Evolutionary conservation across 1,140 invertebrate genomes (phyloP), one percentile per base, ranked within the genome.

Genomic region (Micrasema minimum): DNA sequence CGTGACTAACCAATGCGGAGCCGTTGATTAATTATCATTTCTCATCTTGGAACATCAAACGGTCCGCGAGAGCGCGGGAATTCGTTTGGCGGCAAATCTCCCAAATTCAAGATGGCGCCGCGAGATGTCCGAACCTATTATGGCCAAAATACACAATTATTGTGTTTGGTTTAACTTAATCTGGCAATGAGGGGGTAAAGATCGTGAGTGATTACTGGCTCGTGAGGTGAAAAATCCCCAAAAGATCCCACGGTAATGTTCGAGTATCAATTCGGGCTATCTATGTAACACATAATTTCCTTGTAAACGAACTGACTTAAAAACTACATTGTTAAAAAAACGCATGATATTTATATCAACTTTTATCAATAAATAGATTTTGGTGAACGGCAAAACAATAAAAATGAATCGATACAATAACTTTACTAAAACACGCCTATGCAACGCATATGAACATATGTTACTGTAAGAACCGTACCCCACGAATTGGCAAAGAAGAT

Each of bases 131-230:
- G 16, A 61, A 43, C 16, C 16, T 41, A 61, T 43, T 43, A 61
- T 26, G 51, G 38, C 35, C n/a, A n/a, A 61, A 61, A 61, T 61
- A 61, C 57, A 61, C 57, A 43, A 61, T 61, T 61, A 61, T 61
- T 61, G 57, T 61, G 57, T 61, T 61, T 61, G 57, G 35, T 61
- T 61, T 61, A 41, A 61, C 16, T 61, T 61, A 61, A 61, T 61
- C 57, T 61, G 57, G 38, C 57, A 41, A 61, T 61, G 43, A 61
- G 37, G 37, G 57, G 57, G 57, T 61, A 61, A 61, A 35, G 57
- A 43, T 61, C 57, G 57, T 61, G 57, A 41, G 57, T 43, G 57
- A 61, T 61, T 61, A 61, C 57, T 38, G 16, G 18, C 38, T 61
- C 57, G 57, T 61, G 57, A 61, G 38, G 6, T 43, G 35, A 41